phyloP scores from a whole-genome alignment of 2,888 invertebrate genomes.

The Sarcophaga subvicina region DNA sequence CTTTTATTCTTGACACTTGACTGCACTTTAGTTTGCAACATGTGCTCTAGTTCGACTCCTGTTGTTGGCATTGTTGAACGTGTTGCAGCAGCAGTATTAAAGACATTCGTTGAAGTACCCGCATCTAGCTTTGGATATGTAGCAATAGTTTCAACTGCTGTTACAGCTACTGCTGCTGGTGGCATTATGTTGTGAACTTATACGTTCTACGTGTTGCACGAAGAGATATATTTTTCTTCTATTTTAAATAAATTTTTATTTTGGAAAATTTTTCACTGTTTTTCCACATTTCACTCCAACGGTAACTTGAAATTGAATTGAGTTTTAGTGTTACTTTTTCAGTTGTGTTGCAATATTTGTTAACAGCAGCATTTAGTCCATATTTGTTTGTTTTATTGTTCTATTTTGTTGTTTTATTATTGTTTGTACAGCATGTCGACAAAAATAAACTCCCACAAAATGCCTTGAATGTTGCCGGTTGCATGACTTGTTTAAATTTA shows the following conservation, averaged over 20 bases:
- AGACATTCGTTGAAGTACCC: background rate
- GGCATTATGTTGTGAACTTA: constrained; percentile 3
- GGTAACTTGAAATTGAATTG: background rate
- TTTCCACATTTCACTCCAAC: background rate
- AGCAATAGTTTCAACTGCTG: constrained; percentile 5
- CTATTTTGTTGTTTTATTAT: no score
- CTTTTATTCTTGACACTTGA: constrained; percentile 63
- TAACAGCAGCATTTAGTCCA: background rate
- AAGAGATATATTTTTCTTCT: background rate
- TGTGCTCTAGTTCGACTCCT: constrained; percentile 16
- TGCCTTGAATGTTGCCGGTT: constrained; percentile 25
- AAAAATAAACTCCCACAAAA: constrained; percentile 3
- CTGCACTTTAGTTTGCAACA: constrained; percentile 67
- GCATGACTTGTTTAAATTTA: constrained; percentile 50
- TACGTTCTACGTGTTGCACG: constrained; percentile 2
- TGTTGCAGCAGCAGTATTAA: constrained; percentile 24
- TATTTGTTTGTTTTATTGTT: no score
- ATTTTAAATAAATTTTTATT: background rate
- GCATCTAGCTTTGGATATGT: background rate
- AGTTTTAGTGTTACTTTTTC: background rate
- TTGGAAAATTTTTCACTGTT: background rate
- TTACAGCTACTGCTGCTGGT: background rate
- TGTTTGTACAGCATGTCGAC: background rate
- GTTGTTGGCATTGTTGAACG: constrained; percentile 42
- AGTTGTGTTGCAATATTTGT: background rate